Conservation (phyloP, 1,140 invertebrate species). For the Diabrotica virgifera region DNA sequence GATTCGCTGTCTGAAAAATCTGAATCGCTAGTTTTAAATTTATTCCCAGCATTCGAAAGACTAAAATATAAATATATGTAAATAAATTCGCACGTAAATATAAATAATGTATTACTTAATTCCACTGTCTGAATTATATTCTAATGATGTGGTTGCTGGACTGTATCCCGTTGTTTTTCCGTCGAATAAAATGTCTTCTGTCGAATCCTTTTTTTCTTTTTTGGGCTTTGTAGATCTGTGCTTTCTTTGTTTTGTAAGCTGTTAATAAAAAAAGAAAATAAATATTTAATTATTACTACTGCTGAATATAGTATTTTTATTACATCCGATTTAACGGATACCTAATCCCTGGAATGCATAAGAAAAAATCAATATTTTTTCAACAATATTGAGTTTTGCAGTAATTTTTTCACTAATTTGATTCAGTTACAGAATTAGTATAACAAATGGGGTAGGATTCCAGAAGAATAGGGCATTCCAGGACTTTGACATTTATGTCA, state of each 20-base stretch:
- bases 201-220: slow-evolving; percentile 38
- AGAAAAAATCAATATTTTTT: too few species aligned
- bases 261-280: too few species aligned
- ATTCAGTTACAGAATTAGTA: too few species aligned
- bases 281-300: too few species aligned
- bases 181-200: slow-evolving; percentile 27
- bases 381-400: too few species aligned
- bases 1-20: slow-evolving; percentile 55
- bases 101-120: slow-evolving; percentile 14
- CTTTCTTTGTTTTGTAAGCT: slow-evolving; percentile 46
- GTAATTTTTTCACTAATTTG: too few species aligned
- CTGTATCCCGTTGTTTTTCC: slow-evolving; percentile 18
- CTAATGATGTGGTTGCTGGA: slow-evolving; percentile 27
- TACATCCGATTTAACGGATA: too few species aligned
- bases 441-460: too few species aligned
- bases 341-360: too few species aligned
- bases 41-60: background rate
- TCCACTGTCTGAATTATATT: slow-evolving; percentile 27
- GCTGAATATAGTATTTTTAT: too few species aligned
- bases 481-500: too few species aligned
- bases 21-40: slow-evolving; percentile 53
- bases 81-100: slow-evolving; percentile 18
- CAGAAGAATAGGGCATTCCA: too few species aligned
- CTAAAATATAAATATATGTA: slow-evolving; percentile 10
- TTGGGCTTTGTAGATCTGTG: slow-evolving; percentile 33